These are phyloP conservation scores for Leptobrachium ailaonicum DNA, from an alignment of 2,113 vertebrate species.

Conservation along the genomic window DNA sequence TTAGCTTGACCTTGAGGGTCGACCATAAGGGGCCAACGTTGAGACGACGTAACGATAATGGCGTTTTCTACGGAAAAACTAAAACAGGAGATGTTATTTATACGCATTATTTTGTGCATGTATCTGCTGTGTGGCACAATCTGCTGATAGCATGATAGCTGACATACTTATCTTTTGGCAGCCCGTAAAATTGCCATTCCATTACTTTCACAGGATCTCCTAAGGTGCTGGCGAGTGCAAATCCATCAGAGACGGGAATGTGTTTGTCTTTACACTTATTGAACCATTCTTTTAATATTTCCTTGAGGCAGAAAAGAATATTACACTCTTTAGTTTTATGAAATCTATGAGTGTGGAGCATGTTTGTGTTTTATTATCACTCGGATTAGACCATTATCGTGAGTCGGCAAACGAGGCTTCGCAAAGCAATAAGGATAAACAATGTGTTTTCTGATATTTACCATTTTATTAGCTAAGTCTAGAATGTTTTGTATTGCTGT, in stretches of 20 bases:
- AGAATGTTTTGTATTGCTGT: no score
- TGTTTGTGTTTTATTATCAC: not conserved
- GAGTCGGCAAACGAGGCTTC: not conserved
- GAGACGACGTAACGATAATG: slow-evolving; percentile 48
- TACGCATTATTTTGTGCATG: not conserved
- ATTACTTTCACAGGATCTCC: slow-evolving; percentile 54
- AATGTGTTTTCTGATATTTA: not conserved
- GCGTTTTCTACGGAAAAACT: slow-evolving; percentile 52
- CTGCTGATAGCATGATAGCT: not conserved
- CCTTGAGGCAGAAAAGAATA: slow-evolving; percentile 40
- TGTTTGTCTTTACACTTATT: slow-evolving; percentile 57
- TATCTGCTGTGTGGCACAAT: not conserved
- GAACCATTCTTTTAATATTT: slow-evolving; percentile 55
- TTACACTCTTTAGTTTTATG: not conserved
- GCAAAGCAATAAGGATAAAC: not conserved
- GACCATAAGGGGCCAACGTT: slow-evolving; percentile 49
- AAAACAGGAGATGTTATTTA: not conserved
- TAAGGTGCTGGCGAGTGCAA: slow-evolving; percentile 49
- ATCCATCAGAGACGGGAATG: slow-evolving; percentile 55
- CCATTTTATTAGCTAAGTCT: no score
- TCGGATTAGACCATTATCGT: not conserved
- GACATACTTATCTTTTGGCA: slow-evolving; percentile 53
- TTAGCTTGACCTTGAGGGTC: slow-evolving; percentile 52
- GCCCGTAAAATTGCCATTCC: slow-evolving; percentile 53
- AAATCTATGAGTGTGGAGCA: not conserved